These are phyloP conservation scores for Eumerus sabulonum DNA, from an alignment of 2,888 invertebrate species.

Conservation along the genomic window DNA sequence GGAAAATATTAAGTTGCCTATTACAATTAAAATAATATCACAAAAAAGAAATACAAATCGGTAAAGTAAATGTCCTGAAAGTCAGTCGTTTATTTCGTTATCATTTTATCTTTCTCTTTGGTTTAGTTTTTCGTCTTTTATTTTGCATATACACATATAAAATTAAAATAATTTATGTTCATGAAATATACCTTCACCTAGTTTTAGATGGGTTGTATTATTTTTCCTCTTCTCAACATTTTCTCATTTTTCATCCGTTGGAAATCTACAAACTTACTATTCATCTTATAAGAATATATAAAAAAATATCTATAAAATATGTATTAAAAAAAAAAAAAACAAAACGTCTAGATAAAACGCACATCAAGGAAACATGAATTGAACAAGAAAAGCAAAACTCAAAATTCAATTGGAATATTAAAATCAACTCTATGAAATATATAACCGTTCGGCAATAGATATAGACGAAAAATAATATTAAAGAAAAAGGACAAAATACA, in stretches of 20 bases:
- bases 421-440: not conserved
- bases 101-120: conserved; percentile 18
- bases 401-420: conserved; percentile 36
- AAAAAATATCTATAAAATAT: conserved; percentile 10
- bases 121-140: conserved; percentile 25
- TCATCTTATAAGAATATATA: not conserved
- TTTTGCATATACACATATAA: no score
- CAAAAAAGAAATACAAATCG: conserved; percentile 56
- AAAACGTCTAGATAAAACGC: conserved; percentile 47
- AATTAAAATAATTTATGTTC: conserved; percentile 62
- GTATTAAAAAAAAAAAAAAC: conserved; percentile 1
- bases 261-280: no score
- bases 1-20: conserved; percentile 53
- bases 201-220: conserved; percentile 10
- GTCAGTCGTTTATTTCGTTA: conserved; percentile 26
- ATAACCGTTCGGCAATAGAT: conserved; percentile 55
- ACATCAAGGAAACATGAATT: conserved; percentile 26
- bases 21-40: conserved; percentile 40
- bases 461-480: conserved; percentile 41
- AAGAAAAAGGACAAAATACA: conserved; percentile 13
- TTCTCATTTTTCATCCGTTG: conserved; percentile 26
- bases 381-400: conserved; percentile 46
- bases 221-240: conserved; percentile 18
- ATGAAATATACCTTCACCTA: conserved; percentile 21
- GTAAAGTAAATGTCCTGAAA: conserved; percentile 23